Percentiles rank a stretch among this genome's conserved stretches.
Conservation (phyloP, 2,113 vertebrate species). For the Opisthocomus hoazin region DNA sequence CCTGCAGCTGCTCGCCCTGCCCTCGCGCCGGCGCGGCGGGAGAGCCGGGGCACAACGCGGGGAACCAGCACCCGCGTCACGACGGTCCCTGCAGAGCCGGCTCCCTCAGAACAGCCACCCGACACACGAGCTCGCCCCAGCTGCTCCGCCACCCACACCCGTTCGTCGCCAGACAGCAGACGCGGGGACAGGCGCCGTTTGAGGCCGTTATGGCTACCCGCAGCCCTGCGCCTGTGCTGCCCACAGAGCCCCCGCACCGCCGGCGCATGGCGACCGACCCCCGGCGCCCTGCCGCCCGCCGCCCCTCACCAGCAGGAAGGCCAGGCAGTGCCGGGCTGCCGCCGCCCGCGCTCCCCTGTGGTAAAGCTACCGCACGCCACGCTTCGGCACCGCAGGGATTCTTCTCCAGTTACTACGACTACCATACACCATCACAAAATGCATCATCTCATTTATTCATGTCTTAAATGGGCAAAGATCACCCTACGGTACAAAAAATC, state of each 20-base stretch:
- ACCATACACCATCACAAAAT: fast-evolving
- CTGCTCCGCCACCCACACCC: fast-evolving
- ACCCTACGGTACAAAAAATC: neutral
- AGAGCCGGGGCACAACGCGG: fast-evolving
- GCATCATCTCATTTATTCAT: neutral
- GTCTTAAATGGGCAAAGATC: no score
- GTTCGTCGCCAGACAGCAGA: no score
- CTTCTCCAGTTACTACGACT: neutral
- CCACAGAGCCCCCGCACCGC: no score
- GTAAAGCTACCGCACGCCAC: no score
- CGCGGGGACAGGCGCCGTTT: fast-evolving
- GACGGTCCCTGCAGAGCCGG: fast-evolving
- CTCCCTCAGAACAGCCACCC: neutral
- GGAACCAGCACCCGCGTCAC: fast-evolving
- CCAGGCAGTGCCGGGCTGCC: no score
- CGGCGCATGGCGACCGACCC: no score
- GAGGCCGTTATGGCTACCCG: fast-evolving
- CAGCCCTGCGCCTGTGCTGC: neutral
- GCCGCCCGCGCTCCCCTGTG: no score
- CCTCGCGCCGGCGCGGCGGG: fast-evolving
- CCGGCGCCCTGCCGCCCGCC: fast-evolving
- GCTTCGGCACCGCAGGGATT: no score
- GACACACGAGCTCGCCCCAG: fast-evolving
- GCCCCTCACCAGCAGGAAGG: no score
- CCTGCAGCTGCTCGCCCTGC: neutral